A percentile compares a stretch with the other conserved stretches of the same genome.
phyloP scores from a whole-genome alignment of 2,797 vertebrate genomes.

The Enteromius afrohamiltoni region DNA sequence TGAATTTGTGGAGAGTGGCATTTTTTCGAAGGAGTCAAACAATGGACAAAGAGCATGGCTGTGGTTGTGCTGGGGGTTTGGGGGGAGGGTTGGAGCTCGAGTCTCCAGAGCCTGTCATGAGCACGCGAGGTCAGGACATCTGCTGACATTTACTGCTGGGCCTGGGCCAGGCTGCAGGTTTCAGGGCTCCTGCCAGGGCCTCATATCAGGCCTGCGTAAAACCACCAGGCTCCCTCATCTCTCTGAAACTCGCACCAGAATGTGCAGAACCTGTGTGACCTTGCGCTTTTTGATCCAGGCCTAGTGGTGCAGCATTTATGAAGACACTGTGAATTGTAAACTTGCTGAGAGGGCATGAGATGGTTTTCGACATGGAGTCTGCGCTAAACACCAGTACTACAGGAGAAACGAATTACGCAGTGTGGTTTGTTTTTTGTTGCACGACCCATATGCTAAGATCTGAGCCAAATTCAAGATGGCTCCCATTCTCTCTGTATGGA shows the following conservation, averaged over 20 bases:
- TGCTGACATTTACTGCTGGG: constrained; percentile 74
- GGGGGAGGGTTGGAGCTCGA: constrained; percentile 53
- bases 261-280: constrained; percentile 55
- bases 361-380: constrained; percentile 40
- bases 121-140: constrained; percentile 73
- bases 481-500: constrained; percentile 14
- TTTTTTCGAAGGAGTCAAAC: constrained; percentile 72
- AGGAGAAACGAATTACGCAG: background rate
- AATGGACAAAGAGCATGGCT: constrained; percentile 78
- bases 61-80: constrained; percentile 69
- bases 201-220: constrained; percentile 60
- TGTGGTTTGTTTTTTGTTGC: background rate
- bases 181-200: constrained; percentile 59
- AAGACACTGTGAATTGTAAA: constrained; percentile 63
- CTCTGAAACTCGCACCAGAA: constrained; percentile 54
- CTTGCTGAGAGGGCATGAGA: constrained; percentile 44
- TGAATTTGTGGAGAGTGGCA: constrained; percentile 68
- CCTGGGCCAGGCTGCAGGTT: constrained; percentile 59
- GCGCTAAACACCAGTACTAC: constrained; percentile 37
- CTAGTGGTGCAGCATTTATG: constrained; percentile 54
- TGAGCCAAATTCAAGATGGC: constrained; percentile 10
- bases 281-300: constrained; percentile 47
- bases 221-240: constrained; percentile 54
- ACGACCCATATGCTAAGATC: background rate
- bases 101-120: constrained; percentile 64